These are phyloP conservation scores for Oithona nana DNA, from an alignment of 2,888 invertebrate genomes.

Conservation along the genomic window DNA sequence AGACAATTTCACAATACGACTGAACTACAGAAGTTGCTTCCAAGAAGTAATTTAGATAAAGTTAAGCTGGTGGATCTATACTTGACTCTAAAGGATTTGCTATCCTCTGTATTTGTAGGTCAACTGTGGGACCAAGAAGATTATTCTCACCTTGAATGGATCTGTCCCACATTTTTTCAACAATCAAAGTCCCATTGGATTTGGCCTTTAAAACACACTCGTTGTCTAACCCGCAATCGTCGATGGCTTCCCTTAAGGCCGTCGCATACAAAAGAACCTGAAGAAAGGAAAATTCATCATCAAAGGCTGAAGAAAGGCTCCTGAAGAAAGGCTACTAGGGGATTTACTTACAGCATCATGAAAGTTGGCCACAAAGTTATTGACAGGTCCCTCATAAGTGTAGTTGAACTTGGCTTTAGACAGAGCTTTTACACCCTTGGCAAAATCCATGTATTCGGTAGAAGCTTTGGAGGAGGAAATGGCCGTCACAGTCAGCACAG, in stretches of 20 bases:
- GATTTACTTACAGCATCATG: slow-evolving; percentile 93
- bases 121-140: too few relatives aligned
- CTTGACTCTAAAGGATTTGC: too few relatives aligned
- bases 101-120: too few relatives aligned
- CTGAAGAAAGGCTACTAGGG: too few relatives aligned
- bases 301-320: too few relatives aligned
- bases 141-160: slow-evolving; percentile 63
- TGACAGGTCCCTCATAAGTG: slow-evolving; percentile 45
- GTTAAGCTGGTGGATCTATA: too few relatives aligned
- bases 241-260: not conserved
- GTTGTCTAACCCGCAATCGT: slow-evolving; percentile 17
- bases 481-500: slow-evolving; percentile 70
- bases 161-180: slow-evolving; percentile 63
- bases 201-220: too few relatives aligned
- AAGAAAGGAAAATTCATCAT: too few relatives aligned
- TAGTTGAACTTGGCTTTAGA: slow-evolving; percentile 27
- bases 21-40: too few relatives aligned
- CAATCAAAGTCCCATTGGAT: slow-evolving; percentile 62
- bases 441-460: slow-evolving; percentile 53
- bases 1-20: too few relatives aligned
- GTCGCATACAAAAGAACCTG: slow-evolving; percentile 8
- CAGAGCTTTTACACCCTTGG: slow-evolving; percentile 39
- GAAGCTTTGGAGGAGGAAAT: slow-evolving; percentile 35
- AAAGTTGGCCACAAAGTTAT: slow-evolving; percentile 81
- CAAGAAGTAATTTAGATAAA: too few relatives aligned